These are phyloP conservation scores for Branchinecta lindahli DNA, from an alignment of 1,140 invertebrate genomes.

Conservation along the genomic window DNA sequence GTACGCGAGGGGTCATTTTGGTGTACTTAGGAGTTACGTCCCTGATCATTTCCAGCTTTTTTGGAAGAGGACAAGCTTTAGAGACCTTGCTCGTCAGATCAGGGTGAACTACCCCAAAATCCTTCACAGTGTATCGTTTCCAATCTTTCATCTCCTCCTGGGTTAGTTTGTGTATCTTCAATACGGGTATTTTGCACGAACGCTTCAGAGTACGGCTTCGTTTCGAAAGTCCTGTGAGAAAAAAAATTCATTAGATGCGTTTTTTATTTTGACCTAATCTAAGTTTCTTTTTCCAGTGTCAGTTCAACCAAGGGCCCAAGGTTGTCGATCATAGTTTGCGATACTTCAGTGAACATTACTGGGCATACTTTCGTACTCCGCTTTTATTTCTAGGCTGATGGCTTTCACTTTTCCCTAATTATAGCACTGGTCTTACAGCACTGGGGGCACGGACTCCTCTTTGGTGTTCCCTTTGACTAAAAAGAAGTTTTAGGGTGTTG, in stretches of 20 bases:
- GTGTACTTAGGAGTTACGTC: background rate
- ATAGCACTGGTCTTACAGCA: too few species aligned
- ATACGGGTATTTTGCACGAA: background rate
- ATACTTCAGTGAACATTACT: too few species aligned
- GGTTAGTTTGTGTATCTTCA: background rate
- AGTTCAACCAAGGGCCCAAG: too few species aligned
- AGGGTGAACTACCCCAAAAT: background rate
- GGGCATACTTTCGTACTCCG: too few species aligned
- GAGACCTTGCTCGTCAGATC: background rate
- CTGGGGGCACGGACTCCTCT: too few species aligned
- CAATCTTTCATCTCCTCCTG: background rate
- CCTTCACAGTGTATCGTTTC: background rate
- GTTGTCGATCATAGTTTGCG: too few species aligned
- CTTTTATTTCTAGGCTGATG: too few species aligned
- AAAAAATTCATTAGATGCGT: background rate
- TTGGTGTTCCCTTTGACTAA: too few species aligned
- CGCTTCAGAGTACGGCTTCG: background rate
- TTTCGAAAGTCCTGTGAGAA: background rate
- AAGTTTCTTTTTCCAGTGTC: too few species aligned
- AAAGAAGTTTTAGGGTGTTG: too few species aligned
- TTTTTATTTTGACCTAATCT: too few species aligned
- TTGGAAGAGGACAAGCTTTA: background rate
- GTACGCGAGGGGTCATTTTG: background rate
- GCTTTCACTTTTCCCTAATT: too few species aligned
- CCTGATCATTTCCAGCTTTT: background rate